phyloP scores from a whole-genome alignment of 2,888 invertebrate genomes.

The Ligdia adustata region DNA sequence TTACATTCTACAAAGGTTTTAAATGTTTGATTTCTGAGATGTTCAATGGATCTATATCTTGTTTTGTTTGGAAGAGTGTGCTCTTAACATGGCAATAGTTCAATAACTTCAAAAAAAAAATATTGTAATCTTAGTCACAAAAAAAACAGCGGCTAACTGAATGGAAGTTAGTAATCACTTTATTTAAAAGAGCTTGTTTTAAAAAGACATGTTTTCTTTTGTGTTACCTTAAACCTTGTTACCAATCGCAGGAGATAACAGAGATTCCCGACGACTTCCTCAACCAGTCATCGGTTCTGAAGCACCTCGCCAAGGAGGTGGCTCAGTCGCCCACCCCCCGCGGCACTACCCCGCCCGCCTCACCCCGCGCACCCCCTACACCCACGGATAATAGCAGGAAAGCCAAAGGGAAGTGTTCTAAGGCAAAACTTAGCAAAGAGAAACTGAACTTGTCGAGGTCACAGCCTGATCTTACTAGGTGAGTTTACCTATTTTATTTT shows the following conservation, averaged over 20 bases:
- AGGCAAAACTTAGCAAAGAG: conserved; percentile 79
- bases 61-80: too few relatives aligned
- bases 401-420: conserved; percentile 63
- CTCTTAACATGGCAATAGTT: too few relatives aligned
- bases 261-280: conserved; percentile 94
- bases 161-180: too few relatives aligned
- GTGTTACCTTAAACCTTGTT: too few relatives aligned
- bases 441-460: conserved; percentile 89
- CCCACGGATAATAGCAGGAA: conserved; percentile 54
- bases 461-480: conserved; percentile 92
- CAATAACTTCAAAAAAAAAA: too few relatives aligned
- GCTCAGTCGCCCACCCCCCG: conserved; percentile 71
- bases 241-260: conserved; percentile 87
- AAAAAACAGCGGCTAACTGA: too few relatives aligned
- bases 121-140: too few relatives aligned
- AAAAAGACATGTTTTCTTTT: neutral
- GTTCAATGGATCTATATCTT: too few relatives aligned
- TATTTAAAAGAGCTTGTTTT: too few relatives aligned
- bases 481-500: too few relatives aligned
- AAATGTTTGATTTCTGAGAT: too few relatives aligned
- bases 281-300: conserved; percentile 91
- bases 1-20: too few relatives aligned
- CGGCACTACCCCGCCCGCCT: conserved; percentile 64
- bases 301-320: conserved; percentile 93
- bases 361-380: conserved; percentile 54